Base-by-base conservation (phyloP, 2,888 invertebrate genomes). In the Disparrhopalites patrizii region DNA sequence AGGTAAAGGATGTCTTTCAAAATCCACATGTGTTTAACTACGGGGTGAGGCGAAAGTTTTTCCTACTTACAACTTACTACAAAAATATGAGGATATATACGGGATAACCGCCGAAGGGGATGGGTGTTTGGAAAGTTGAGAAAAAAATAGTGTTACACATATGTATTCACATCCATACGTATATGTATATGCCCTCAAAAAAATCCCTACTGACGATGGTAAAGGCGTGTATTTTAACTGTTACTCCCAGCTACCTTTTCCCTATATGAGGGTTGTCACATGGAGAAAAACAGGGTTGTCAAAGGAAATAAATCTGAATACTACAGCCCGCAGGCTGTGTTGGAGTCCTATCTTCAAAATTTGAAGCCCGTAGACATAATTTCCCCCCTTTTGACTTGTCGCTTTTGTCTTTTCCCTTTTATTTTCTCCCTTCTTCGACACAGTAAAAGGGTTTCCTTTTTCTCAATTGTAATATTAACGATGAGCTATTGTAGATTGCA, bases 301-400 rank as follows among this genome's bases (percentile, higher is more conserved):
- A 58, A 58, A 58, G 58, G 30, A 43, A 58, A 58, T 58, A 58
- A 58, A 58, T 58, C 47, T 43, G 38, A 58, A 30, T 58, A n/a
- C n/a, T n/a, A n/a, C n/a, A 20, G 43, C 58, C 27, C 30, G 28
- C 58, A 23, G 58, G 58, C 58, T 30, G 3, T 13, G n/a, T n/a
- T n/a, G n/a, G n/a, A n/a, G n/a, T n/a, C n/a, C 30, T 23, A n/a
- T 38, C 30, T 58, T 58, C 43, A 58, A 43, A n/a, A n/a, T n/a
- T 58, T 43, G 57, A 57, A 57, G 36, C 58, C 43, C n/a, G 27
- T 38, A 58, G 52, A 52, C 47, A 52, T 52, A 28, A 28, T 52
- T 52, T 36, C n/a, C n/a, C n/a, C n/a, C n/a, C n/a, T n/a, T n/a
- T n/a, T n/a, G n/a, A n/a, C 23, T 51, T 18, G 23, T 4, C 4